Conservation (phyloP, 2,888 invertebrate genomes). For the Synergus gifuensis region DNA sequence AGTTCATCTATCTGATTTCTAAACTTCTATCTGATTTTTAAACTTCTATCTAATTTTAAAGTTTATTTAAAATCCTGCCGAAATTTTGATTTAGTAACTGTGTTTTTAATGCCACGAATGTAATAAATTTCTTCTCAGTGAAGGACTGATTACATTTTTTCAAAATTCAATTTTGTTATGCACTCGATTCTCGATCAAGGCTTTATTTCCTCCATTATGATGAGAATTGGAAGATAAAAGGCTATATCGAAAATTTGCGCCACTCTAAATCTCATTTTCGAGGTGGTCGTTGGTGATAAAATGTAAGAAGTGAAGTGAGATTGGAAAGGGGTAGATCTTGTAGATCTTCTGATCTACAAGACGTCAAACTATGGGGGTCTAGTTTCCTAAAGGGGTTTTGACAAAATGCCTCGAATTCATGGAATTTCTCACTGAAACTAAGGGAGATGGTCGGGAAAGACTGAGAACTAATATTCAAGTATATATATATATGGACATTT, state of each 20-base stretch:
- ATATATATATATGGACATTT: background rate
- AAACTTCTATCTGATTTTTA: too few relatives aligned
- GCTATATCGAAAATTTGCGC: slow-evolving; percentile 26
- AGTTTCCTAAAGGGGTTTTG: slow-evolving; percentile 16
- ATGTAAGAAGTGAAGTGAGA: slow-evolving; percentile 15
- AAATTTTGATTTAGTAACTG: background rate
- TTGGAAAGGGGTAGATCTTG: slow-evolving; percentile 25
- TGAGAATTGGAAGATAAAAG: slow-evolving; percentile 25
- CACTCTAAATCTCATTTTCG: slow-evolving; percentile 33
- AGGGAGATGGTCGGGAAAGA: slow-evolving; percentile 6
- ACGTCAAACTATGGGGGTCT: slow-evolving; percentile 23
- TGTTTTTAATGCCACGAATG: background rate
- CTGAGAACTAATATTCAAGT: slow-evolving; percentile 18
- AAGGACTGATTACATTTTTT: background rate
- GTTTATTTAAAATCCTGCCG: too few relatives aligned
- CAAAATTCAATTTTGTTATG: slow-evolving; percentile 9
- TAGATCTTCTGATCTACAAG: slow-evolving; percentile 19
- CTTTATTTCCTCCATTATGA: slow-evolving; percentile 17
- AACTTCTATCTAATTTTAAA: too few relatives aligned
- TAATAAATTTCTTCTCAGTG: background rate
- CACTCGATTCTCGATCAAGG: slow-evolving; percentile 22
- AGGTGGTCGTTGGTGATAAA: slow-evolving; percentile 15
- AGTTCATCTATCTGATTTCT: too few relatives aligned
- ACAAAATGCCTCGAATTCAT: slow-evolving; percentile 25
- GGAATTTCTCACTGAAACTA: slow-evolving; percentile 8